Evolutionary conservation across 1,140 invertebrate species (phyloP).

Genomic region (Gonioctena quinquepunctata): DNA sequence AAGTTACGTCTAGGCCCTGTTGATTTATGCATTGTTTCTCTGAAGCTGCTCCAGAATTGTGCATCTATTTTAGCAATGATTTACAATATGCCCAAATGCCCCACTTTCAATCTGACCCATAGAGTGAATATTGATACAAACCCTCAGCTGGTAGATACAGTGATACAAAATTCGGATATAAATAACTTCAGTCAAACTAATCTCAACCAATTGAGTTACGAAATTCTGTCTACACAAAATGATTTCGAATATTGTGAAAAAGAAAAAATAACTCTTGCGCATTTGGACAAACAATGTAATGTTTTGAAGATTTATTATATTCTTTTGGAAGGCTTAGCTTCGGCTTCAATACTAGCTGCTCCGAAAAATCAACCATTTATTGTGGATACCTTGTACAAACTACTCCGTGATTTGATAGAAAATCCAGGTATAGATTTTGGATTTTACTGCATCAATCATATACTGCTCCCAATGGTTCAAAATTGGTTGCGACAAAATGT

Average conservation of each 20-base stretch:
- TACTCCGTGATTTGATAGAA: constrained; percentile 75
- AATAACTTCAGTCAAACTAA: constrained; percentile 63
- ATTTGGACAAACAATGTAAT: constrained; percentile 80
- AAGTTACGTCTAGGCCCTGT: constrained; percentile 44
- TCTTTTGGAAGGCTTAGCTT: constrained; percentile 85
- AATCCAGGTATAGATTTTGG: constrained; percentile 84
- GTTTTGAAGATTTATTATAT: constrained; percentile 91
- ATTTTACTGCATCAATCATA: constrained; percentile 86
- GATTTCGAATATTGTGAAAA: constrained; percentile 63
- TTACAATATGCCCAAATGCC: constrained; percentile 93
- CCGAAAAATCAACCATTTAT: constrained; percentile 84
- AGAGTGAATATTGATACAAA: constrained; percentile 80
- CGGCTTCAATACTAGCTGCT: constrained; percentile 78
- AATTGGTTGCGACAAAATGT: constrained; percentile 79
- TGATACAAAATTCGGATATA: constrained; percentile 78
- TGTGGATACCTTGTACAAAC: constrained; percentile 83
- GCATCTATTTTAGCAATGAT: constrained; percentile 86
- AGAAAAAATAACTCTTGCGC: constrained; percentile 63
- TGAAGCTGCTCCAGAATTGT: constrained; percentile 84
- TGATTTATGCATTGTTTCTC: constrained; percentile 81
- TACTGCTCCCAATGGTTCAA: constrained; percentile 87
- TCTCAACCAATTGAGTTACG: constrained; percentile 63
- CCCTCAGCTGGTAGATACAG: constrained; percentile 79
- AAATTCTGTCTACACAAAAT: constrained; percentile 61
- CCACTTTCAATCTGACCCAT: constrained; percentile 87